phyloP scores from a whole-genome alignment of 2,797 vertebrate genomes.

The Gallinago nigripennis region DNA sequence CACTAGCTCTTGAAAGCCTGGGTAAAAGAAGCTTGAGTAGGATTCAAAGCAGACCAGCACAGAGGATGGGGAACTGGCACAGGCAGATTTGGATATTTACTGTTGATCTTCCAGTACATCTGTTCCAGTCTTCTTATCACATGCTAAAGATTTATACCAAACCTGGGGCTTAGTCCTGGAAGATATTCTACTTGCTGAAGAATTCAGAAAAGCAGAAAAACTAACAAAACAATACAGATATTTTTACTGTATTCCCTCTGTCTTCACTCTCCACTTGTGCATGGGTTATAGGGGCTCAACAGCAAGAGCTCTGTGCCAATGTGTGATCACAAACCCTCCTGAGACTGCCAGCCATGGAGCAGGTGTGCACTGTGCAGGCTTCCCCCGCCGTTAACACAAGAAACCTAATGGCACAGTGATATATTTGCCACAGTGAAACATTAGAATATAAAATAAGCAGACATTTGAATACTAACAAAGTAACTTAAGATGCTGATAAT shows the following conservation, averaged over 20 bases:
- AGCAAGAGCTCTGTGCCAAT: not conserved
- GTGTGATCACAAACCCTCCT: not conserved
- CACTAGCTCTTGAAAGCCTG: not conserved
- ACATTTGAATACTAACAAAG: not conserved
- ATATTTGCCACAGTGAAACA: not conserved
- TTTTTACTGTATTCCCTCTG: not conserved
- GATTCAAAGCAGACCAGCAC: not conserved
- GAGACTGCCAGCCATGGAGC: not conserved
- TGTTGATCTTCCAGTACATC: no score
- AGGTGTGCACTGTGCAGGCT: not conserved
- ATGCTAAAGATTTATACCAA: not conserved
- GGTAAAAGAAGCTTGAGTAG: not conserved
- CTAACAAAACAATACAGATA: not conserved
- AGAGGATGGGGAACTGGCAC: not conserved
- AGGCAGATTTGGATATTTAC: not conserved
- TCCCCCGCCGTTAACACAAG: not conserved
- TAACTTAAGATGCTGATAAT: not conserved
- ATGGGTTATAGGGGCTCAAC: not conserved
- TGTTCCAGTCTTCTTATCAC: not conserved
- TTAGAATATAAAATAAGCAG: not conserved
- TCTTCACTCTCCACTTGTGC: not conserved
- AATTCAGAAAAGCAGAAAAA: not conserved
- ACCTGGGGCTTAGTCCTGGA: not conserved
- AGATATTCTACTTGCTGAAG: not conserved
- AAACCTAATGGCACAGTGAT: rapidly evolving